A percentile compares a stretch with the other conserved stretches of the same genome.
These are phyloP conservation scores for Timema cristinae DNA, from an alignment of 2,888 invertebrate species.

Conservation along the genomic window DNA sequence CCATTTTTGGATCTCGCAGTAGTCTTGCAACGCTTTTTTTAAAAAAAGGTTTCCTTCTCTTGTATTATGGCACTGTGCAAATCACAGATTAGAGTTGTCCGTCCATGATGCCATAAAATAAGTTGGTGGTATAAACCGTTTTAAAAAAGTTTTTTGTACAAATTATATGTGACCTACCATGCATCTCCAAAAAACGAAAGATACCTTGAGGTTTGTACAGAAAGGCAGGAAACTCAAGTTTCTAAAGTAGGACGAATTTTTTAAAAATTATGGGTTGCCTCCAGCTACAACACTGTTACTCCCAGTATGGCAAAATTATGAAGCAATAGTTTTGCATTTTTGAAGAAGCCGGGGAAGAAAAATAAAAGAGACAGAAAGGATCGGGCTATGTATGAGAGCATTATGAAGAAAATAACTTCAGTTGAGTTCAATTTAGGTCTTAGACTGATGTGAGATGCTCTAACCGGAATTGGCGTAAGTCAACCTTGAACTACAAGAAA, in stretches of 20 bases:
- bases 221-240: neutral
- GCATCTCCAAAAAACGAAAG: conserved; percentile 6
- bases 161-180: neutral
- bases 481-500: too few relatives aligned
- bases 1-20: too few relatives aligned
- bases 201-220: neutral
- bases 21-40: too few relatives aligned
- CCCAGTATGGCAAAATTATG: neutral
- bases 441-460: too few relatives aligned
- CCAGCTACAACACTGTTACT: conserved; percentile 1
- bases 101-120: neutral
- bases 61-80: too few relatives aligned
- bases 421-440: too few relatives aligned
- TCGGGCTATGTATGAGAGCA: too few relatives aligned
- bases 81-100: too few relatives aligned
- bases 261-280: neutral
- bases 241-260: neutral
- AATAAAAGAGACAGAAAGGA: too few relatives aligned
- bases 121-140: neutral
- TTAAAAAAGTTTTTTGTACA: conserved; percentile 1
- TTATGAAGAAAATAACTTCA: too few relatives aligned
- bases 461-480: too few relatives aligned
- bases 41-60: too few relatives aligned
- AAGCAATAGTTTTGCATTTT: conserved; percentile 5
- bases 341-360: conserved; percentile 4